A percentile compares a stretch with the other conserved stretches of the same genome.
Evolutionary conservation across 2,888 invertebrate genomes (phyloP).

Genomic region (Adelphocoris suturalis): DNA sequence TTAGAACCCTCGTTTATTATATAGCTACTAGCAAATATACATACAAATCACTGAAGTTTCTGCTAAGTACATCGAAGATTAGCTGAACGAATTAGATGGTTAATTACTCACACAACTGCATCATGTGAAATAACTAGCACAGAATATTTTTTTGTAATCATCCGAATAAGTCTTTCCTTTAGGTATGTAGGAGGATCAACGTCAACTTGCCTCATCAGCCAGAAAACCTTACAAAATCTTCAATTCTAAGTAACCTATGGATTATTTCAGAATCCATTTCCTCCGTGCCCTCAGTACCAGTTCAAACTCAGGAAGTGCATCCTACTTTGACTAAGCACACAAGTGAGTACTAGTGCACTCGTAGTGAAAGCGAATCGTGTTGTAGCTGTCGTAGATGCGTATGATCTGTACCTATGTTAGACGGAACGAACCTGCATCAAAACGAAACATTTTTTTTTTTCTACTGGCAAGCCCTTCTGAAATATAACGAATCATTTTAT

Average conservation of each 20-base stretch:
- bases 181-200: neutral
- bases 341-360: slow-evolving; percentile 72
- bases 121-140: neutral
- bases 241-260: slow-evolving; percentile 53
- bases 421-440: slow-evolving; percentile 33
- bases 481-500: neutral
- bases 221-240: slow-evolving; percentile 5
- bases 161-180: neutral
- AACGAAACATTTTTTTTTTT: neutral
- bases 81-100: neutral
- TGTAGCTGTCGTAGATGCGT: slow-evolving; percentile 65
- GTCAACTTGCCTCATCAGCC: neutral
- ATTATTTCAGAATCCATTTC: slow-evolving; percentile 75
- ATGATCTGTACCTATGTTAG: slow-evolving; percentile 28
- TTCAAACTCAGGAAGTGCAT: slow-evolving; percentile 72
- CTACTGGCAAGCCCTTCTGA: neutral
- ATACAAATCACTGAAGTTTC: neutral
- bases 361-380: slow-evolving; percentile 69
- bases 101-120: neutral
- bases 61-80: neutral
- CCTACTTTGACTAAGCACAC: slow-evolving; percentile 73
- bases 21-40: neutral
- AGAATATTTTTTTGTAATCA: neutral
- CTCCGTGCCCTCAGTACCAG: slow-evolving; percentile 74
- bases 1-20: no score